These are phyloP conservation scores for Agapostemon virescens DNA, from an alignment of 2,888 invertebrate species.

Conservation along the genomic window DNA sequence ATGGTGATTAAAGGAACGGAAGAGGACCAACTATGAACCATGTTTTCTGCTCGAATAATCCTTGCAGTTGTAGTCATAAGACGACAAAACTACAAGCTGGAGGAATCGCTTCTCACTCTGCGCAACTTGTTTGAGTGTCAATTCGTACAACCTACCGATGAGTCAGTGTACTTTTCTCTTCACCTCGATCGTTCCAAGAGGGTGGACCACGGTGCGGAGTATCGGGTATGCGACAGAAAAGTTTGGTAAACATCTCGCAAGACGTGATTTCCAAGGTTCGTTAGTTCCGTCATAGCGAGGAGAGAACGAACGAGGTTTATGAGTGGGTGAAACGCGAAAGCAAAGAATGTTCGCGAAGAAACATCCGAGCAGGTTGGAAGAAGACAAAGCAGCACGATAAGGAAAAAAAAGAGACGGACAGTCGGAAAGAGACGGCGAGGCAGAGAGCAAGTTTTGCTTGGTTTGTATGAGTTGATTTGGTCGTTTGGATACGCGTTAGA, in stretches of 20 bases:
- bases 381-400: neutral
- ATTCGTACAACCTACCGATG: constrained; percentile 29
- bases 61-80: constrained; percentile 5
- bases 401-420: neutral
- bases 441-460: neutral
- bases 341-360: constrained; percentile 39
- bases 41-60: neutral
- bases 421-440: neutral
- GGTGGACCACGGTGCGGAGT: constrained; percentile 22
- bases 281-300: constrained; percentile 55
- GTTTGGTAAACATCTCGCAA: constrained; percentile 60
- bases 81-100: neutral
- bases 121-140: neutral
- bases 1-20: neutral
- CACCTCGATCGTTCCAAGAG: neutral
- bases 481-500: constrained; percentile 8
- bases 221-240: constrained; percentile 26
- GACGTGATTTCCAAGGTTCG: constrained; percentile 67
- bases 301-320: constrained; percentile 12
- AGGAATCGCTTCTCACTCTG: neutral
- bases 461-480: neutral
- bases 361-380: constrained; percentile 24
- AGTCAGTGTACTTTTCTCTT: constrained; percentile 25
- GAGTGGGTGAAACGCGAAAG: constrained; percentile 38
- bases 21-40: neutral